phyloP scores from a whole-genome alignment of 2,113 vertebrate species.

The Vombatus ursinus region DNA sequence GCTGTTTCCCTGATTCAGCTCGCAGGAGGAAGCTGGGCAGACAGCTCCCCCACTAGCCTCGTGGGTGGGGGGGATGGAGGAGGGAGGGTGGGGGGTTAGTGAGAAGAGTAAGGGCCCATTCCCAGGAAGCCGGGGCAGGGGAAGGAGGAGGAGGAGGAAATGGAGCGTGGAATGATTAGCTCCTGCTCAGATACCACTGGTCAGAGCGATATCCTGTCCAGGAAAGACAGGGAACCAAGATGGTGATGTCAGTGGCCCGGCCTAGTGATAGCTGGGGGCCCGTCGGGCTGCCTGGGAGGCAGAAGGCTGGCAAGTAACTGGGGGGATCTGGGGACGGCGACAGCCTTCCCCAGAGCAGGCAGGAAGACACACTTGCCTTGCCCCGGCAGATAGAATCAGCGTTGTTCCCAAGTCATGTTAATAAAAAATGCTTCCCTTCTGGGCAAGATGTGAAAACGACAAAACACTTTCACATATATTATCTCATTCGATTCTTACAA shows the following conservation, averaged over 20 bases:
- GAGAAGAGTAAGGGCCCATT: not conserved
- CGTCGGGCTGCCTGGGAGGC: not conserved
- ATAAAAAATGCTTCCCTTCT: not conserved
- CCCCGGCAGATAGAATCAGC: not conserved
- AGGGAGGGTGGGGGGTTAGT: not conserved
- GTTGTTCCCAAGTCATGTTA: not conserved
- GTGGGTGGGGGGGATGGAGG: not conserved
- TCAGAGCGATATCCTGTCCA: not conserved
- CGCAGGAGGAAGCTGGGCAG: not conserved
- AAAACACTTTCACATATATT: not conserved
- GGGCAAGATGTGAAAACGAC: not conserved
- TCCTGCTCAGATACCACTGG: not conserved
- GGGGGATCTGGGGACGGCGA: not conserved
- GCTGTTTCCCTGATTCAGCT: not conserved
- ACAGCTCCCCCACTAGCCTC: not conserved
- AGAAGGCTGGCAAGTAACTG: not conserved
- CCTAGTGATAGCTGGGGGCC: not conserved
- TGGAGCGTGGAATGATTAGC: not conserved
- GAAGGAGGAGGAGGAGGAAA: slow-evolving; percentile 13
- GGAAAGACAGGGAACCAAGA: not conserved
- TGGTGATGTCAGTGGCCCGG: not conserved
- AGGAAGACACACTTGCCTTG: not conserved
- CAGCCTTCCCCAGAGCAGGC: not conserved
- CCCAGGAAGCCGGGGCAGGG: not conserved
- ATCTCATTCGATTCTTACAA: not conserved